Evolutionary conservation across 2,888 invertebrate genomes (phyloP).

Genomic region (Acanthosepion esculentum): DNA sequence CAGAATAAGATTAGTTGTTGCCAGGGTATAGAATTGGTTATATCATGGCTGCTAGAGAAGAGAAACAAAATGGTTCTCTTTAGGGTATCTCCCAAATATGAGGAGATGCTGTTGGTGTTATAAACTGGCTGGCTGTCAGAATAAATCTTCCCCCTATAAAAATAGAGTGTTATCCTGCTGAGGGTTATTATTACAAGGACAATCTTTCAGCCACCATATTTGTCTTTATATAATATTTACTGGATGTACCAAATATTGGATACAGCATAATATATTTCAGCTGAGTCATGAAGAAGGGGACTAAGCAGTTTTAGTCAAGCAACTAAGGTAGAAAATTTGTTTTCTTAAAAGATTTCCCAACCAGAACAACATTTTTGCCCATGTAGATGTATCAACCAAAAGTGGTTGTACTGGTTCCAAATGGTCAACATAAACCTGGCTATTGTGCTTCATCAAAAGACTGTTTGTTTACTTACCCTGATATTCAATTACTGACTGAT

Average conservation of each 20-base stretch:
- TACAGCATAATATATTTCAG: background rate
- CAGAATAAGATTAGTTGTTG: conserved; percentile 1
- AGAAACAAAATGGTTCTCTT: background rate
- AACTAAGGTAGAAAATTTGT: background rate
- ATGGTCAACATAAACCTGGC: background rate
- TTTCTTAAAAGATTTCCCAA: background rate
- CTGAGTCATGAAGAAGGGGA: background rate
- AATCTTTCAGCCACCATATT: background rate
- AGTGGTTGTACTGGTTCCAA: background rate
- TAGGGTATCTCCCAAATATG: background rate
- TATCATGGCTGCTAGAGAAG: background rate
- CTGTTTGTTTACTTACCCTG: conserved; percentile 33
- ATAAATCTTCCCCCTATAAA: background rate
- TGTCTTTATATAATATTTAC: background rate
- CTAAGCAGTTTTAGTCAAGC: background rate
- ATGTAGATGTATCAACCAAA: background rate
- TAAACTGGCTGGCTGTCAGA: background rate
- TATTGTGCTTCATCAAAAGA: background rate
- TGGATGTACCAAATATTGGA: conserved; percentile 7
- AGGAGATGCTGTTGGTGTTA: background rate
- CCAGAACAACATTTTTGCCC: background rate
- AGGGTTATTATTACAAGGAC: background rate
- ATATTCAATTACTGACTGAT: conserved; percentile 33
- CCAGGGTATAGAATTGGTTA: conserved; percentile 3
- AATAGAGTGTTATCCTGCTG: background rate